Percentiles rank a stretch among this genome's conserved stretches.
phyloP scores from a whole-genome alignment of 2,113 vertebrate species.

The Spea multiplicata region DNA sequence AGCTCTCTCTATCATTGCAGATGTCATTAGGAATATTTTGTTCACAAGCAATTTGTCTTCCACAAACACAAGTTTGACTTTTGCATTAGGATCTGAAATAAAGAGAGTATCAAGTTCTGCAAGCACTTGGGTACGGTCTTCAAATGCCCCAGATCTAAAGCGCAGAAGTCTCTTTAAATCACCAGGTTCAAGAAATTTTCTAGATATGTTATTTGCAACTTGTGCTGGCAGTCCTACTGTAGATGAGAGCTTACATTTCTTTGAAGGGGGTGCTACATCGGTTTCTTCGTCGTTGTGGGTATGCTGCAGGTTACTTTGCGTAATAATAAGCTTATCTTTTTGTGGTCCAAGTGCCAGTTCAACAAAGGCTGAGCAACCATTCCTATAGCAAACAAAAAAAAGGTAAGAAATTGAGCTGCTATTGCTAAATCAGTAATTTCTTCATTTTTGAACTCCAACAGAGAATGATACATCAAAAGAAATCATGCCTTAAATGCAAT shows the following conservation, averaged over 20 bases:
- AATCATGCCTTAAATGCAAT: too few relatives aligned
- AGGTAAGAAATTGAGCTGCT: too few relatives aligned
- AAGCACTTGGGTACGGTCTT: conserved; percentile 41
- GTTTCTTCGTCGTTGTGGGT: conserved; percentile 13
- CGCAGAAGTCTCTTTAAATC: conserved; percentile 38
- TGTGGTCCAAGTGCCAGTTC: conserved; percentile 23
- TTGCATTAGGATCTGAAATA: conserved; percentile 32
- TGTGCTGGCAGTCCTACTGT: conserved; percentile 31
- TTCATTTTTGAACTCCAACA: too few relatives aligned
- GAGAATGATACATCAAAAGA: too few relatives aligned
- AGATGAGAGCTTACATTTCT: conserved; percentile 16
- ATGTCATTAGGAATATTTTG: conserved; percentile 61
- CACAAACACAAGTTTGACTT: conserved; percentile 62
- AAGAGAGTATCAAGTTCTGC: conserved; percentile 36
- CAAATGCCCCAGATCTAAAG: conserved; percentile 41
- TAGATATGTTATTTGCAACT: conserved; percentile 44
- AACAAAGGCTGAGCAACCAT: conserved; percentile 25
- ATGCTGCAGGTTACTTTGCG: conserved; percentile 22
- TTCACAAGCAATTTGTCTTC: conserved; percentile 61
- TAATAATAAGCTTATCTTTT: conserved; percentile 36
- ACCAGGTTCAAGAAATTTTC: conserved; percentile 40
- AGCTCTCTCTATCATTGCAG: conserved; percentile 51
- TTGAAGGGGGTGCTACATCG: conserved; percentile 1
- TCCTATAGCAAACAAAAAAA: conserved; percentile 15
- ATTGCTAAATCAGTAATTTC: too few relatives aligned